Percentiles rank a stretch among this genome's conserved stretches.
phyloP scores from a whole-genome alignment of 2,113 vertebrate genomes.

The Enhydra lutris region DNA sequence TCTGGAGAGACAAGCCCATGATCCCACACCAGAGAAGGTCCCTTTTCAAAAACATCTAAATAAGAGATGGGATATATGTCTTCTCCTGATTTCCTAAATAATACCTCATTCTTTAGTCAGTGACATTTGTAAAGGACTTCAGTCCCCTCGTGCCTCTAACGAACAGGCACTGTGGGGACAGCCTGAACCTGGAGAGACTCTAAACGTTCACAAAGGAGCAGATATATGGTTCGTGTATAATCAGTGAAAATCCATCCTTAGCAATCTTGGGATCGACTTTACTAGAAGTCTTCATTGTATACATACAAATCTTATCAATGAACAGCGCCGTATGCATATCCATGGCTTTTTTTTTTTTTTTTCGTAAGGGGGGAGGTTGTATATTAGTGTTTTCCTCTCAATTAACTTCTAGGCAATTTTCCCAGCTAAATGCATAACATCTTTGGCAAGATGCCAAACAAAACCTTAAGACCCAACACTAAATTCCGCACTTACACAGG shows the following conservation, averaged over 20 bases:
- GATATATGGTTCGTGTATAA: not conserved
- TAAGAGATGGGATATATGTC: not conserved
- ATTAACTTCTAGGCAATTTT: conserved; percentile 91
- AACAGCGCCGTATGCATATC: conserved; percentile 82
- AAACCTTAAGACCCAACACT: conserved; percentile 87
- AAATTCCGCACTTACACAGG: conserved; percentile 86
- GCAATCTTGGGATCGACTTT: conserved; percentile 58
- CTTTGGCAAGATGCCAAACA: conserved; percentile 85
- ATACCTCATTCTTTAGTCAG: not conserved
- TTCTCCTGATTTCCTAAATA: not conserved
- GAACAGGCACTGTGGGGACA: not conserved
- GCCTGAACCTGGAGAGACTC: not conserved
- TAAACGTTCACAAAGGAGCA: not conserved
- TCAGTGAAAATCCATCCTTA: conserved; percentile 44
- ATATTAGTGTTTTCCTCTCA: conserved; percentile 91
- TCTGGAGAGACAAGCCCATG: not conserved
- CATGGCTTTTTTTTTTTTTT: conserved; percentile 67
- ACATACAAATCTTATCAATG: conserved; percentile 81
- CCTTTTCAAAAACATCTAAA: not conserved
- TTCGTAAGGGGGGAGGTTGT: conserved; percentile 77
- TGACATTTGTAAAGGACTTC: not conserved
- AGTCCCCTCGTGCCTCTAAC: not conserved
- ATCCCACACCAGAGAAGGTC: not conserved
- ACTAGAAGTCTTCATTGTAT: conserved; percentile 63
- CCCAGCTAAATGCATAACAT: conserved; percentile 91